Evolutionary conservation across 2,888 invertebrate species (phyloP).

Genomic region (Philopedon plagiatum): DNA sequence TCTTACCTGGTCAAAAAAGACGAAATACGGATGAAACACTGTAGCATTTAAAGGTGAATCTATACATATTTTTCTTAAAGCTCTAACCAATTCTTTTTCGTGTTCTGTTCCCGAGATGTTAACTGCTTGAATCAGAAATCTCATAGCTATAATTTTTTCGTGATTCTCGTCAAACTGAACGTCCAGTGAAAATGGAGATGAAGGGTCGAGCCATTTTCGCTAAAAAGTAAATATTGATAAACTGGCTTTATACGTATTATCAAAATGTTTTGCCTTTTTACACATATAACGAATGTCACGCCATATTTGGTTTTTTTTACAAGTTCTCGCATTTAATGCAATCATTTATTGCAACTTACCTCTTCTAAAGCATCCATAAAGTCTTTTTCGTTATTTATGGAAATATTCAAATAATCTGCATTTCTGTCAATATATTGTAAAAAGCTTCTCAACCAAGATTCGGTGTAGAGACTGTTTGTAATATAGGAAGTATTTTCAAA

Average conservation of each 20-base stretch:
- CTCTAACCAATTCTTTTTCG: conserved; percentile 92
- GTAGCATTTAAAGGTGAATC: conserved; percentile 87
- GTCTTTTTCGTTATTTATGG: conserved; percentile 79
- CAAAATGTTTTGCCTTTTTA: too few relatives aligned
- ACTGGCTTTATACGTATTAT: too few relatives aligned
- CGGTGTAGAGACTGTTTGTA: conserved; percentile 84
- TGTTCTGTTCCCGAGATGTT: conserved; percentile 92
- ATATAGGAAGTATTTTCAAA: conserved; percentile 87
- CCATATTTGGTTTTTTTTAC: too few relatives aligned
- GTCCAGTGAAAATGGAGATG: conserved; percentile 86
- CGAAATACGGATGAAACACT: conserved; percentile 96
- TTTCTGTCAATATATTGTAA: conserved; percentile 82
- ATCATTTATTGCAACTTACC: too few relatives aligned
- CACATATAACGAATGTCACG: too few relatives aligned
- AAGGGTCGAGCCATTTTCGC: conserved; percentile 78
- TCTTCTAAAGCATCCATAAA: conserved; percentile 85
- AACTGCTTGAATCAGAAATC: conserved; percentile 90
- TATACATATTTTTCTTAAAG: conserved; percentile 81
- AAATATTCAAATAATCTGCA: conserved; percentile 82
- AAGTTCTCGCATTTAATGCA: too few relatives aligned
- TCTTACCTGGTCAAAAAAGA: conserved; percentile 91
- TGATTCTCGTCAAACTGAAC: conserved; percentile 83
- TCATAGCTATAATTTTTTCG: conserved; percentile 84
- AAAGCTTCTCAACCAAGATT: conserved; percentile 91
- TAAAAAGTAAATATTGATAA: too few relatives aligned